phyloP scores from a whole-genome alignment of 2,888 invertebrate genomes.

The Alcis repandata region DNA sequence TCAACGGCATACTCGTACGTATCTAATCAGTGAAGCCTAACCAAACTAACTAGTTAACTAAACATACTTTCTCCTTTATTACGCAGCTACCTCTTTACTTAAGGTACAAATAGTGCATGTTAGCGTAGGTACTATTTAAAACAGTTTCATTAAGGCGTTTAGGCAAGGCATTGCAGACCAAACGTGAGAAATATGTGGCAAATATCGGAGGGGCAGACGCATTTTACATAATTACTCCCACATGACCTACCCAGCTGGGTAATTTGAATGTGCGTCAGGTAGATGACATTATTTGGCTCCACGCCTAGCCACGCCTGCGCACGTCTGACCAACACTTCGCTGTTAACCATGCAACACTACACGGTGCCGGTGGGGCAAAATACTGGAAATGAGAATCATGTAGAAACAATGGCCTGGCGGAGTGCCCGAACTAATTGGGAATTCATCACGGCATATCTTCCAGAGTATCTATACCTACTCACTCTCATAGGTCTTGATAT shows the following conservation, averaged over 20 bases:
- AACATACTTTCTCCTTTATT: no score
- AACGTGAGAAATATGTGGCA: no score
- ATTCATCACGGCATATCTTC: constrained; percentile 11
- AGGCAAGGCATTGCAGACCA: neutral
- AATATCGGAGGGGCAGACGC: no score
- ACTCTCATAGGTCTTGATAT: neutral
- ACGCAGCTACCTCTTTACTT: no score
- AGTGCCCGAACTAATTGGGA: constrained; percentile 28
- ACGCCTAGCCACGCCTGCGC: constrained; percentile 9
- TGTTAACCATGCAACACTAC: constrained; percentile 8
- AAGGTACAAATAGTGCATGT: no score
- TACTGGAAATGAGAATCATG: constrained; percentile 17
- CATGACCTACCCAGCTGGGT: no score
- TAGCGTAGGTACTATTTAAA: neutral
- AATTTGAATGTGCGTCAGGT: neutral
- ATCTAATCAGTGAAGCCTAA: no score
- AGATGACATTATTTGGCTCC: constrained; percentile 2
- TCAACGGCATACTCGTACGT: no score
- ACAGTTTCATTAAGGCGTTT: neutral
- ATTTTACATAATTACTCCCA: neutral
- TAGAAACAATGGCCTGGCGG: constrained; percentile 30
- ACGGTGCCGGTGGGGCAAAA: constrained; percentile 3
- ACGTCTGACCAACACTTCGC: neutral
- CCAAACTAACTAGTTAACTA: no score
- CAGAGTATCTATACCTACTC: neutral